Percentiles rank a stretch among this genome's conserved stretches.
phyloP scores from a whole-genome alignment of 1,140 invertebrate species.

The Eumeta japonica region DNA sequence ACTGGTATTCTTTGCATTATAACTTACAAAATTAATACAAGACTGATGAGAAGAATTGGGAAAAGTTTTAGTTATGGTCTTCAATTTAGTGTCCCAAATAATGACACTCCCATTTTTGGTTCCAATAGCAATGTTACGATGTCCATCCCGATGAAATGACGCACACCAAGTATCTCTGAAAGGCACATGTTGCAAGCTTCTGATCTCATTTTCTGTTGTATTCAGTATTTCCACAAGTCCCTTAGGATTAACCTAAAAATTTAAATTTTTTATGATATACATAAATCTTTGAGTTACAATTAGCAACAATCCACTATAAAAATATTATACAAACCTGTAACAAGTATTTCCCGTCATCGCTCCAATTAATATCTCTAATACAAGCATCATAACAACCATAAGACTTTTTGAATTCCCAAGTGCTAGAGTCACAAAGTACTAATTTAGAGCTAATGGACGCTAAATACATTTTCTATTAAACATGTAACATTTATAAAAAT shows the following conservation, averaged over 20 bases:
- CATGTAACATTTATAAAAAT: no score
- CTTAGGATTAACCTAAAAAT: slow-evolving; percentile 39
- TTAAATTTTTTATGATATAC: neutral
- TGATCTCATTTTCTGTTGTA: slow-evolving; percentile 41
- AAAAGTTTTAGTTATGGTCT: slow-evolving; percentile 45
- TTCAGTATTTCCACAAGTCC: slow-evolving; percentile 44
- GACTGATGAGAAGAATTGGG: slow-evolving; percentile 33
- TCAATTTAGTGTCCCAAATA: slow-evolving; percentile 54
- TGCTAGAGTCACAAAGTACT: slow-evolving; percentile 41
- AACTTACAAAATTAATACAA: slow-evolving; percentile 43
- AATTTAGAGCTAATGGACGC: slow-evolving; percentile 47
- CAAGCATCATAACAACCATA: slow-evolving; percentile 40
- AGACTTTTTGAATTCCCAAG: slow-evolving; percentile 46
- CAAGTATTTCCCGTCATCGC: slow-evolving; percentile 52
- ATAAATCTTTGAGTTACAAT: no score
- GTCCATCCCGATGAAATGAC: slow-evolving; percentile 45
- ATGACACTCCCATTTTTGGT: slow-evolving; percentile 46
- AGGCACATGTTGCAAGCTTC: slow-evolving; percentile 46
- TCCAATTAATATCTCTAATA: slow-evolving; percentile 48
- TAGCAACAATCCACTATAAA: no score
- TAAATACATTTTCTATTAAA: slow-evolving; percentile 53
- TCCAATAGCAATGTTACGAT: slow-evolving; percentile 46
- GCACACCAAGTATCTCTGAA: slow-evolving; percentile 46
- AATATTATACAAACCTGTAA: no score
- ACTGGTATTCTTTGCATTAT: slow-evolving; percentile 51